Percentiles rank a stretch among this genome's conserved stretches.
These are phyloP conservation scores for Ctenochaetus hawaiiensis DNA, from an alignment of 2,797 vertebrate genomes.

Conservation along the genomic window DNA sequence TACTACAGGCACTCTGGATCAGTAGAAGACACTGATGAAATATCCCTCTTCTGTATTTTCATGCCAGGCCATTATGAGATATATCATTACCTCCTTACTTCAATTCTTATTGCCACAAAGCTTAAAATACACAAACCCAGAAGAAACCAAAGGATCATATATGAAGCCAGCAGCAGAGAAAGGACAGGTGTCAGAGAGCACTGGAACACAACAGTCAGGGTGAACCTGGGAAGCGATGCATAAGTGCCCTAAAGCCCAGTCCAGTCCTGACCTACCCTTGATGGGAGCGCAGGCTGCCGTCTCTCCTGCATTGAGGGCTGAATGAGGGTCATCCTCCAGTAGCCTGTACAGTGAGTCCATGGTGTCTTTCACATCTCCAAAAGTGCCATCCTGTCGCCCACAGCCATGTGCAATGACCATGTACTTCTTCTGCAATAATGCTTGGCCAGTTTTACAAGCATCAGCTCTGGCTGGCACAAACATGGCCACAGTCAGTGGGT, in stretches of 20 bases:
- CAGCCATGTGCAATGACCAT: slow-evolving; percentile 70
- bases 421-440: slow-evolving; percentile 81
- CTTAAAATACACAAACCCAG: slow-evolving; percentile 22
- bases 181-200: slow-evolving; percentile 29
- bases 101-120: slow-evolving; percentile 18
- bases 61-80: slow-evolving; percentile 1
- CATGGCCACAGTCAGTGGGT: slow-evolving; percentile 50
- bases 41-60: background rate
- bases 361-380: slow-evolving; percentile 68
- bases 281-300: slow-evolving; percentile 74
- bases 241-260: slow-evolving; percentile 10
- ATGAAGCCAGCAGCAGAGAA: slow-evolving; percentile 49
- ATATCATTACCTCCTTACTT: slow-evolving; percentile 34
- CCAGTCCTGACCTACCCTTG: slow-evolving; percentile 74
- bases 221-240: slow-evolving; percentile 10
- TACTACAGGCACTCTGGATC: background rate
- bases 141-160: slow-evolving; percentile 19
- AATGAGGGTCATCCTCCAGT: slow-evolving; percentile 79
- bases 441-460: slow-evolving; percentile 67
- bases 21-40: background rate
- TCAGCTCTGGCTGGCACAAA: slow-evolving; percentile 69
- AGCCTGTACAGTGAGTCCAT: slow-evolving; percentile 79
- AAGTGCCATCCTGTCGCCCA: slow-evolving; percentile 66
- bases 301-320: slow-evolving; percentile 79
- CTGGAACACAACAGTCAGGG: slow-evolving; percentile 16